phyloP scores from a whole-genome alignment of 2,797 vertebrate species.

The Ceyx erithaca region DNA sequence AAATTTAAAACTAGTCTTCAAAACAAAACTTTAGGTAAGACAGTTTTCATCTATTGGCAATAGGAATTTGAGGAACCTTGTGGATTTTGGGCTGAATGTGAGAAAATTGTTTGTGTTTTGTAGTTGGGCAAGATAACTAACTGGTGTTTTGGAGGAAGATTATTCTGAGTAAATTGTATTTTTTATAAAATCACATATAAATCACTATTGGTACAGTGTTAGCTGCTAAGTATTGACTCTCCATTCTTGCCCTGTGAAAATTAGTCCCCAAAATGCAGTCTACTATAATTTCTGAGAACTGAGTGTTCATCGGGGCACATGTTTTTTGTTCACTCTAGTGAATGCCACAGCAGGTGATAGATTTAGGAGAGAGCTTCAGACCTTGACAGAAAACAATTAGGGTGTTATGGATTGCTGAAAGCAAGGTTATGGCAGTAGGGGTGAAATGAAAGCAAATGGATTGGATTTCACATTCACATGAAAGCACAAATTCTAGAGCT shows the following conservation, averaged over 20 bases:
- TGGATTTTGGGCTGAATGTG: not conserved
- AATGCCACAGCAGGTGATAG: slow-evolving; percentile 30
- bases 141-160: not conserved
- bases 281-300: not conserved
- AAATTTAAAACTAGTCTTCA: not conserved
- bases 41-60: not conserved
- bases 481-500: slow-evolving; percentile 46
- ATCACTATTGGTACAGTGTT: not conserved
- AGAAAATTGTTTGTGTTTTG: not conserved
- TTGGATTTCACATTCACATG: slow-evolving; percentile 26
- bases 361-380: slow-evolving; percentile 22
- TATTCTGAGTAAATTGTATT: not conserved
- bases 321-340: not conserved
- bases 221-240: not conserved
- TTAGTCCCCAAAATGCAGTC: not conserved
- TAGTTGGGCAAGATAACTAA: not conserved
- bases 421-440: slow-evolving; percentile 16
- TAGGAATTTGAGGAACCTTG: not conserved
- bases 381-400: slow-evolving; percentile 41
- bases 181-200: not conserved
- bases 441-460: slow-evolving; percentile 37
- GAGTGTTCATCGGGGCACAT: not conserved
- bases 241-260: not conserved
- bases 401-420: slow-evolving; percentile 39
- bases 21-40: not conserved